These are phyloP conservation scores for Amiota mariae DNA, from an alignment of 2,888 invertebrate genomes.

Conservation along the genomic window DNA sequence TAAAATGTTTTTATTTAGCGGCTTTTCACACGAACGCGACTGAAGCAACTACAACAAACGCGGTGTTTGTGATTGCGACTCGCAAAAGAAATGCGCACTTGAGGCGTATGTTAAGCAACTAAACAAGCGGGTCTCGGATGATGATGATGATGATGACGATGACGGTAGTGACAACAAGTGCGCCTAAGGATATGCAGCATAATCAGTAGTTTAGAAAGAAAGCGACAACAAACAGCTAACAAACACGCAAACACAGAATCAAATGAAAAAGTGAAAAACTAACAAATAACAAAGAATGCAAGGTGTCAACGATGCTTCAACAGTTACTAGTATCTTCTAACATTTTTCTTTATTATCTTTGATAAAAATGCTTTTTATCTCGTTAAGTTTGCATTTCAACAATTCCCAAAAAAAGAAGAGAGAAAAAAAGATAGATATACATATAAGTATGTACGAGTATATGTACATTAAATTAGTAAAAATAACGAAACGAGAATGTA, in stretches of 20 bases:
- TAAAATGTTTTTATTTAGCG: slow-evolving; percentile 6
- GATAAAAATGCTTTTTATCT: slow-evolving; percentile 21
- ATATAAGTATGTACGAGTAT: background rate
- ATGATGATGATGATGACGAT: background rate
- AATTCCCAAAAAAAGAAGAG: background rate
- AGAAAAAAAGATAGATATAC: no score
- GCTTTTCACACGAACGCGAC: background rate
- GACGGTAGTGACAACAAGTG: background rate
- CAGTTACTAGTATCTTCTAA: no score
- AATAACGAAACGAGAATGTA: background rate
- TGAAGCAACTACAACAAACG: no score
- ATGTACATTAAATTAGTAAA: background rate
- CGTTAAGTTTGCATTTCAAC: background rate
- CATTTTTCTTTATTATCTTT: background rate
- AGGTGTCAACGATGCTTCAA: no score
- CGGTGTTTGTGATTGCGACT: background rate
- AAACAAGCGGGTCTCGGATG: background rate
- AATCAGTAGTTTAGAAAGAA: slow-evolving; percentile 26
- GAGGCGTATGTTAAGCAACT: slow-evolving; percentile 1
- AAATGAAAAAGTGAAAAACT: background rate
- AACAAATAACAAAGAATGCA: background rate
- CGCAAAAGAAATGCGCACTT: slow-evolving; percentile 2
- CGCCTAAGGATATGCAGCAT: slow-evolving; percentile 25
- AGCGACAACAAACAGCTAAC: background rate
- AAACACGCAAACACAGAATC: background rate